phyloP scores from a whole-genome alignment of 2,113 vertebrate genomes.

The Egretta garzetta region DNA sequence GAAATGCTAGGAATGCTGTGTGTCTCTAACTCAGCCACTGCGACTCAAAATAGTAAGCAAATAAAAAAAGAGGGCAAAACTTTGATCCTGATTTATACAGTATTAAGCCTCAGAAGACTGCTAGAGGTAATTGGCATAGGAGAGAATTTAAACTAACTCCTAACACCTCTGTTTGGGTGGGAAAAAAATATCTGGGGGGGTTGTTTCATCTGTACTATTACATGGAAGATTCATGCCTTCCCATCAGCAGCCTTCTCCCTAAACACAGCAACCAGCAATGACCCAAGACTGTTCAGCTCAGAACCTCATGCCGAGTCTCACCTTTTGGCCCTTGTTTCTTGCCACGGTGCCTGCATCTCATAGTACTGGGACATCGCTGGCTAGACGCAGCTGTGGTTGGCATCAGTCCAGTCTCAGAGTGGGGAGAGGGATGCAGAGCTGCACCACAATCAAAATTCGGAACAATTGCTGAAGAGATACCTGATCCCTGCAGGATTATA shows the following conservation, averaged over 20 bases:
- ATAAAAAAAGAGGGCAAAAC: not conserved
- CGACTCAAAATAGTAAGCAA: not conserved
- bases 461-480: not conserved
- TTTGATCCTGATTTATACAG: not conserved
- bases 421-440: not conserved
- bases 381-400: not conserved
- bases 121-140: not conserved
- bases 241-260: not conserved
- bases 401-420: not conserved
- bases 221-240: not conserved
- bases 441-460: not conserved
- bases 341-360: not conserved
- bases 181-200: not conserved
- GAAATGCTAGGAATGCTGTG: not conserved
- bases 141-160: not conserved
- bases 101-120: not conserved
- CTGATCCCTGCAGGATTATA: not conserved
- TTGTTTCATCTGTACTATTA: not conserved
- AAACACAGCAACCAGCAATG: not conserved
- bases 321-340: not conserved
- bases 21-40: not conserved
- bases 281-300: not conserved
- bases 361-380: not conserved
- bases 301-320: not conserved
- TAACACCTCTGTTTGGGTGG: not conserved